Evolutionary conservation across 2,888 invertebrate species (phyloP).

Genomic region (Molorchus minor): DNA sequence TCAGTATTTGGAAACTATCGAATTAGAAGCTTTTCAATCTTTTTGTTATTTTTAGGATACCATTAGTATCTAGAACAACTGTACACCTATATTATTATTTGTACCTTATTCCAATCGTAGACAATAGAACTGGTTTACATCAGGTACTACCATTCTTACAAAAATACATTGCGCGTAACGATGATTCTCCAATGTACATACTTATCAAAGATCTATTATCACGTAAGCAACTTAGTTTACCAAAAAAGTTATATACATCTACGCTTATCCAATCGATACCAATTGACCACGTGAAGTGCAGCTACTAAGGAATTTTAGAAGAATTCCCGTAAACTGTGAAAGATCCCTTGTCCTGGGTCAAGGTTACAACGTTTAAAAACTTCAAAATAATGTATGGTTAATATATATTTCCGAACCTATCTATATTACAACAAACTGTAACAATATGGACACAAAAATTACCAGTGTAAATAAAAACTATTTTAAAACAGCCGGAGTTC

Average conservation of each 20-base stretch:
- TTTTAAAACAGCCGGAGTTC: too few relatives aligned
- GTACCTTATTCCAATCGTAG: background rate
- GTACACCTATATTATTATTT: too few relatives aligned
- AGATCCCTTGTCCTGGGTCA: background rate
- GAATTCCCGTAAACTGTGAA: background rate
- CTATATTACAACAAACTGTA: too few relatives aligned
- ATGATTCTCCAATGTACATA: too few relatives aligned
- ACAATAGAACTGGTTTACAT: constrained; percentile 7
- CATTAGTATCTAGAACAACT: background rate
- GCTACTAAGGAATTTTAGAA: background rate
- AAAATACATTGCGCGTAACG: background rate
- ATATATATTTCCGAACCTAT: too few relatives aligned
- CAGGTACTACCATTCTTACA: background rate
- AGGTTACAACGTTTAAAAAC: background rate
- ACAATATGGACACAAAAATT: too few relatives aligned
- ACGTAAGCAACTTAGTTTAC: background rate
- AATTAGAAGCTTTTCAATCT: background rate
- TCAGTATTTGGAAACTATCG: too few relatives aligned
- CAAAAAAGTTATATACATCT: background rate
- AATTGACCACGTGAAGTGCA: background rate
- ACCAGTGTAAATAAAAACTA: too few relatives aligned
- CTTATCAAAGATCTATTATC: background rate
- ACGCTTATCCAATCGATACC: background rate
- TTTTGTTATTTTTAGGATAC: background rate
- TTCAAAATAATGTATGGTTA: background rate